Conservation (phyloP, 2,888 invertebrate genomes). For the Campoplex capitator region DNA sequence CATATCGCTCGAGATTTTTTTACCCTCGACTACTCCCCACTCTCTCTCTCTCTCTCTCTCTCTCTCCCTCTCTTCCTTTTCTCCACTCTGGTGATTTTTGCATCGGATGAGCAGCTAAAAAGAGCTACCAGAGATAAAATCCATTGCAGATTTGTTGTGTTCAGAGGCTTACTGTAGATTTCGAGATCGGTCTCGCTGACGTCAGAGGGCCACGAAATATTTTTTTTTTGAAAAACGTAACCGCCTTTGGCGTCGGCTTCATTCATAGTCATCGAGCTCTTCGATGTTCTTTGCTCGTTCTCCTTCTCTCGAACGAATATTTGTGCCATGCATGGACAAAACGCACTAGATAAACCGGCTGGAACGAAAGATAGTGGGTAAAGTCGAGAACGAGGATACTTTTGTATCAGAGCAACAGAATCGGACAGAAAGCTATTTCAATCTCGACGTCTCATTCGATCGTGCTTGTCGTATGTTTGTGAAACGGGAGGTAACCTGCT, state of each 20-base stretch:
- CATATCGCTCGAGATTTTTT: background rate
- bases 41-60: too few relatives aligned
- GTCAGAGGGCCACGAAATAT: slow-evolving; percentile 12
- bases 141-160: background rate
- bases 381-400: slow-evolving; percentile 79
- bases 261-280: slow-evolving; percentile 21
- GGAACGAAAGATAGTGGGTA: slow-evolving; percentile 75
- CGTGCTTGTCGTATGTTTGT: slow-evolving; percentile 49
- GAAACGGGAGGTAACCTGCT: slow-evolving; percentile 38
- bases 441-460: slow-evolving; percentile 18
- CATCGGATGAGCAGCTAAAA: background rate
- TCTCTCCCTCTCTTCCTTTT: background rate
- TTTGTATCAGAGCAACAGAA: slow-evolving; percentile 78
- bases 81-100: background rate
- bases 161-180: background rate
- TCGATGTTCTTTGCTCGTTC: slow-evolving; percentile 48
- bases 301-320: slow-evolving; percentile 47
- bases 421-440: slow-evolving; percentile 65
- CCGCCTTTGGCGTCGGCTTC: too few relatives aligned
- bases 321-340: slow-evolving; percentile 37
- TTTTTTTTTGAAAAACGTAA: background rate
- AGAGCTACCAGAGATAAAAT: background rate
- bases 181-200: background rate
- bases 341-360: slow-evolving; percentile 67
- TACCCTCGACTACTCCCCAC: background rate